Evolutionary conservation across 2,797 vertebrate species (phyloP).

Genomic region (Hemitrygon akajei): DNA sequence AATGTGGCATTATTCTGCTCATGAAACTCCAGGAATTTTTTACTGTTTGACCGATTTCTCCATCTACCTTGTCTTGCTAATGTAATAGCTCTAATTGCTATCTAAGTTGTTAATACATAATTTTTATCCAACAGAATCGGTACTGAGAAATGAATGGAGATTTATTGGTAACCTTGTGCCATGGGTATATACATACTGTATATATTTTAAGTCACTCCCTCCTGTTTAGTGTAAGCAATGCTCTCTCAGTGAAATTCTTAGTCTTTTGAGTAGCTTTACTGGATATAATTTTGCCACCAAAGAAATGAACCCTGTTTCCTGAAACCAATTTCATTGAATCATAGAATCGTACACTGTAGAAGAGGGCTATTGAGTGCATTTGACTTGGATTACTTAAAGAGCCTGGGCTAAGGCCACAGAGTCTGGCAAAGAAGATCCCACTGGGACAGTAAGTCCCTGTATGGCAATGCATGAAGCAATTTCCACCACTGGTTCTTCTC

Average conservation of each 20-base stretch:
- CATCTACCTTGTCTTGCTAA: neutral
- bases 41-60: neutral
- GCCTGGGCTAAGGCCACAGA: no score
- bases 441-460: no score
- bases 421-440: no score
- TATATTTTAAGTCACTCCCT: neutral
- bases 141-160: neutral
- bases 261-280: neutral
- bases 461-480: no score
- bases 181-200: no score
- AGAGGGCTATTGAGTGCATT: neutral
- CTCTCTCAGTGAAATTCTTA: neutral
- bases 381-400: no score
- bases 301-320: neutral
- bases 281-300: neutral
- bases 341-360: neutral
- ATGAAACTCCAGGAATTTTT: neutral
- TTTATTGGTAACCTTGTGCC: neutral
- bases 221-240: neutral
- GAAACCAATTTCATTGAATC: neutral
- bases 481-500: no score
- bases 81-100: no score
- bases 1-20: constrained; percentile 30
- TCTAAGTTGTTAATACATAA: neutral
- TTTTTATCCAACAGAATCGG: neutral